Base-by-base conservation (phyloP, 2,113 vertebrate genomes). In the Maccullochella peelii region DNA sequence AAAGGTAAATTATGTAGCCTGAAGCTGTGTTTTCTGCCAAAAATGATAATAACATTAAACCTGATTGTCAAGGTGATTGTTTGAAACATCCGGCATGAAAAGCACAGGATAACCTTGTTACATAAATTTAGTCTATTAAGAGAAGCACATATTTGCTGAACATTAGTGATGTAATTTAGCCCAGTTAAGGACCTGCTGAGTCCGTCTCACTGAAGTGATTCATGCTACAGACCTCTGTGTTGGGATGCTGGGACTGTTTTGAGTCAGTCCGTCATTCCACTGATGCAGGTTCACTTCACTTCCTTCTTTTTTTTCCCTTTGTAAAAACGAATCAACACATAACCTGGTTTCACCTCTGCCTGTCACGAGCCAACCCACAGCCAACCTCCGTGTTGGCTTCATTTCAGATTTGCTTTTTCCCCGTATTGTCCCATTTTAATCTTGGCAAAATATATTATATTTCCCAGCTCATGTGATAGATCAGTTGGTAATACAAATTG, bases 351-450 rank as follows among this genome's bases (percentile, higher is more conserved):
- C 74, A 86, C 85, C 90, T 82, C 74, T 79, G 67, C 76, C 63
- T 9, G 57, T 89, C 80, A 79, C 42, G 59, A 83, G 61, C 59
- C 79, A 83, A 40, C 81, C 87, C 86, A 89, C 87, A 84, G 83
- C 79, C 79, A 73, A 73, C 80, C 80, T 88, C 78, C 66, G 18
- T 66, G 20, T 54, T 82, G 74, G 77, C 75, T 69, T 42, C 40
- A 42, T 18, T 73, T 83, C 80, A 77, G 7, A 18, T 15, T 10
- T 36, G 1, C 0, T 23, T 49, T 23, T 25, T 42, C 16, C 7
- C 30, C 27, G 66, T 65, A 27, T 54, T 65, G 52, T 68, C n/a
- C 58, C n/a, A 33, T 80, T 79, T 75, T 3, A n/a, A 52, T 57
- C 55, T 79, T 78, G 58, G 27, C 49, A 76, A 62, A 74, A 75